Evolutionary conservation across 2,888 invertebrate genomes (phyloP).

Genomic region (Zeuzera pyrina): DNA sequence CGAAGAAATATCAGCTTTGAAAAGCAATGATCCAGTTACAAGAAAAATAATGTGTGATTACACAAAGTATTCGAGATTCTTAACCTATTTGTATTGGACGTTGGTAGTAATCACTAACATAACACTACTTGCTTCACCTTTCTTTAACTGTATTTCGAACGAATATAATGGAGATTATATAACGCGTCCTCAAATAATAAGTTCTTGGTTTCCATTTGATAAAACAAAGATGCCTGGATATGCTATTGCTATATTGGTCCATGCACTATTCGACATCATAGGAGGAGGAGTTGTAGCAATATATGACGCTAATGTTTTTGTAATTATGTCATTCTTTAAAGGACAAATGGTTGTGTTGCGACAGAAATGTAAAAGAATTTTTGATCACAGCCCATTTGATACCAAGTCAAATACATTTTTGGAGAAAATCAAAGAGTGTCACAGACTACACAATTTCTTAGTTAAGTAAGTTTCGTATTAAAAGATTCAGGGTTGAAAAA

Average conservation of each 20-base stretch:
- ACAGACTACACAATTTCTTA: slow-evolving; percentile 37
- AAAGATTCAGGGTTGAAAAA: background rate
- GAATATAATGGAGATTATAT: slow-evolving; percentile 26
- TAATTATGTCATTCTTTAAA: slow-evolving; percentile 44
- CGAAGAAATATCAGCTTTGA: slow-evolving; percentile 28
- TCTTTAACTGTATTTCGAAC: slow-evolving; percentile 28
- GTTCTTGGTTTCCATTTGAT: slow-evolving; percentile 52
- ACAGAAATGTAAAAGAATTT: slow-evolving; percentile 30
- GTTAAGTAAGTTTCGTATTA: slow-evolving; percentile 29
- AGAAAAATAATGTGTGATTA: slow-evolving; percentile 26
- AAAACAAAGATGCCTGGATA: slow-evolving; percentile 39
- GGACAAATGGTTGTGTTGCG: slow-evolving; percentile 39
- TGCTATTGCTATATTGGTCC: slow-evolving; percentile 24
- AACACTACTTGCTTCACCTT: slow-evolving; percentile 27
- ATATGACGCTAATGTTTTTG: slow-evolving; percentile 38
- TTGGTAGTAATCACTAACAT: slow-evolving; percentile 30
- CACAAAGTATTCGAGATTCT: slow-evolving; percentile 31
- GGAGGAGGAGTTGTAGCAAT: slow-evolving; percentile 34
- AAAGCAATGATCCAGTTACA: slow-evolving; percentile 17
- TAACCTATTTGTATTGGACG: slow-evolving; percentile 38
- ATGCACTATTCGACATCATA: slow-evolving; percentile 29
- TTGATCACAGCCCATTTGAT: slow-evolving; percentile 20
- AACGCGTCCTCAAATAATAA: slow-evolving; percentile 37
- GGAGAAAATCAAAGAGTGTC: slow-evolving; percentile 38
- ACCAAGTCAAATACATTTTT: slow-evolving; percentile 17